Evolutionary conservation across 2,888 invertebrate genomes (phyloP).

Genomic region (Oeneis ivallda): DNA sequence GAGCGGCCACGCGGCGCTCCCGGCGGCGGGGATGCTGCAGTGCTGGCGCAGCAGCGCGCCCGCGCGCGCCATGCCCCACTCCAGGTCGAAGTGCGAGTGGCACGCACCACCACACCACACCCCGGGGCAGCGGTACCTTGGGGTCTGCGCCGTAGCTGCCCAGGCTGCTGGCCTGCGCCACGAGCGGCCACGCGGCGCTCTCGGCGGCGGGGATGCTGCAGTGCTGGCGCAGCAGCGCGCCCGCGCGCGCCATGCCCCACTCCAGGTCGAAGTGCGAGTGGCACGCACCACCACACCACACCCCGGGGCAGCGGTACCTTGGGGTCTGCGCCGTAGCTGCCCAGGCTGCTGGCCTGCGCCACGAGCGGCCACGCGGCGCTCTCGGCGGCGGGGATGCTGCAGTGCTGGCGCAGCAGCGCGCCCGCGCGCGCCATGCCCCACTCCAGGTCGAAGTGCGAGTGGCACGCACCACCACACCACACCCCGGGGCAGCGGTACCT

Average conservation of each 20-base stretch:
- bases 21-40: slow-evolving; percentile 75
- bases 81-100: slow-evolving; percentile 57
- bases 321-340: slow-evolving; percentile 88
- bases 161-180: slow-evolving; percentile 95
- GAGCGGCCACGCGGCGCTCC: slow-evolving; percentile 83
- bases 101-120: too few species aligned
- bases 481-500: slow-evolving; percentile 49
- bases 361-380: slow-evolving; percentile 84
- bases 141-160: slow-evolving; percentile 90
- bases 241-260: slow-evolving; percentile 85
- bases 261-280: slow-evolving; percentile 60
- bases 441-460: slow-evolving; percentile 60
- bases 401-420: slow-evolving; percentile 84
- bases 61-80: slow-evolving; percentile 85
- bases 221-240: slow-evolving; percentile 84
- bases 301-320: slow-evolving; percentile 51
- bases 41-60: slow-evolving; percentile 85
- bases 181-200: slow-evolving; percentile 82
- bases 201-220: slow-evolving; percentile 77
- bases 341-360: slow-evolving; percentile 95
- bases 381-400: slow-evolving; percentile 73
- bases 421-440: slow-evolving; percentile 86
- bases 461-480: not conserved
- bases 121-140: slow-evolving; percentile 50
- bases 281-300: too few species aligned